These are phyloP conservation scores for Melanostoma mellinum DNA, from an alignment of 2,888 invertebrate genomes.

Conservation along the genomic window DNA sequence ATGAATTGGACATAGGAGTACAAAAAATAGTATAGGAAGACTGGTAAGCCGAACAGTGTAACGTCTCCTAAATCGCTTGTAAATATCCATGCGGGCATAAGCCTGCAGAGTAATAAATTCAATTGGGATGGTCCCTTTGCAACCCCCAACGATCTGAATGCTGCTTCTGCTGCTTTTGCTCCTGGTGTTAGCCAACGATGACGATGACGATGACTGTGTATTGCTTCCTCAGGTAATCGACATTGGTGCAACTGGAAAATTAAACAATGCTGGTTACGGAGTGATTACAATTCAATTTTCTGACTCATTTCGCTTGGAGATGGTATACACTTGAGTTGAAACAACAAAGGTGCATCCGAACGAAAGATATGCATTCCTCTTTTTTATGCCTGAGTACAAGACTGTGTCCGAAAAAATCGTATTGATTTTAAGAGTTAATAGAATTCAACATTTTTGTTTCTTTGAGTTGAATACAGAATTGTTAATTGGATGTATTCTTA, in stretches of 20 bases:
- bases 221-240: conserved; percentile 53
- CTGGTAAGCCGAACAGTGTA: conserved; percentile 46
- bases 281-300: conserved; percentile 66
- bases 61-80: conserved; percentile 64
- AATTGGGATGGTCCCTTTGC: conserved; percentile 52
- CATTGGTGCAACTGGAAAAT: conserved; percentile 63
- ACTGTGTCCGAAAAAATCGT: too few species aligned
- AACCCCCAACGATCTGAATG: conserved; percentile 40
- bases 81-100: conserved; percentile 69
- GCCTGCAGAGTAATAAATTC: conserved; percentile 69
- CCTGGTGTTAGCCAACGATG: conserved; percentile 5
- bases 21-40: not conserved
- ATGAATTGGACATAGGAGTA: not conserved
- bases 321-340: conserved; percentile 36
- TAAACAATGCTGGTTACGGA: conserved; percentile 56
- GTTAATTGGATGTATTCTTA: too few species aligned
- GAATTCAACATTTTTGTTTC: too few species aligned
- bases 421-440: too few species aligned
- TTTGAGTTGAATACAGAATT: too few species aligned
- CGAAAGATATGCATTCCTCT: conserved; percentile 14
- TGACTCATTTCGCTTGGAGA: conserved; percentile 61
- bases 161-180: conserved; percentile 14
- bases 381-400: too few species aligned
- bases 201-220: conserved; percentile 12
- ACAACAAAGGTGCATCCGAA: conserved; percentile 28